Base-by-base conservation (phyloP, 2,113 vertebrate genomes). In the Syrmaticus mikado region DNA sequence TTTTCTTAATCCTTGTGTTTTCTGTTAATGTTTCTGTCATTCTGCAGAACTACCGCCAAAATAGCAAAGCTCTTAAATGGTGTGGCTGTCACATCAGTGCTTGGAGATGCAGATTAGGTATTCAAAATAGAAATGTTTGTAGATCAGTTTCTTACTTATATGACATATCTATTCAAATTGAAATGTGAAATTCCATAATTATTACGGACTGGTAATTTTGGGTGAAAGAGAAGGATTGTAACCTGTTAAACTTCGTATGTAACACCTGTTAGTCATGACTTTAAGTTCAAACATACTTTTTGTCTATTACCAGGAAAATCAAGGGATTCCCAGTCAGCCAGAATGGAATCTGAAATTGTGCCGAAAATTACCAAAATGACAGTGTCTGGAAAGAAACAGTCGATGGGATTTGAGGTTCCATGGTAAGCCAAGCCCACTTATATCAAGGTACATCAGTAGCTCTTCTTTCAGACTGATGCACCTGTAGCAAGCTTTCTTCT, bases 301-400 rank as follows among this genome's bases (percentile, higher is more conserved):
- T 93, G 86, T 97, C 75, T 91, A 22, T 96, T 84, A 92, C 92
- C 97, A 99, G 99, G 98, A 96, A 99, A 98, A 99, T 96, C 96
- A 96, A 89, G 97, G 90, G 98, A 98, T 85, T 96, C 74, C 45
- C 96, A 98, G 77, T 96, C 97, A 87, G 95, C 94, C 92, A 98
- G 97, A 96, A 95, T 97, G 97, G 99, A 99, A 87, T 98, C 97
- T 78, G 99, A 99, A 92, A 98, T 99, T 94, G 97, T 99, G 70
- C 98, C 99, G 72, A 99, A 99, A 98, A 98, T 99, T 97, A 98
- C 99, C 89, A 98, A 99, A 95, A 99, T 99, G 99, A 99, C 99
- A 19, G 98, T 99, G 58, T 99, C 99, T 88, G 99, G 99, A 94
- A 99, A 99, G 98, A 99, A 99, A 98, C 99, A 99, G 58, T 99